These are phyloP conservation scores for Phasia obesa DNA, from an alignment of 2,888 invertebrate species.

Conservation along the genomic window DNA sequence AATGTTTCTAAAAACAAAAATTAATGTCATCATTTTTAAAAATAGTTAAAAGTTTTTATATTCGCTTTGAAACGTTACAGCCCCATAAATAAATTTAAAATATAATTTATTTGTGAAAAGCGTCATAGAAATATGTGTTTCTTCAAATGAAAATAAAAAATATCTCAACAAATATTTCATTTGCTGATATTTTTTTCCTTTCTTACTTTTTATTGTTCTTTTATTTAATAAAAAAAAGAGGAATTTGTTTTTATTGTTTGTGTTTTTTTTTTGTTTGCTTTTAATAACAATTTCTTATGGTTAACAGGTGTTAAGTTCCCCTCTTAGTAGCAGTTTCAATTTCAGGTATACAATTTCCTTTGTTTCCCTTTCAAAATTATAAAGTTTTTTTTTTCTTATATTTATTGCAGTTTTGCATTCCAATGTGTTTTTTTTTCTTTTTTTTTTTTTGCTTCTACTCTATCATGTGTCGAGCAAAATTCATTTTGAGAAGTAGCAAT, in stretches of 20 bases:
- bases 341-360: constrained; percentile 66
- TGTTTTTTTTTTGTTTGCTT: constrained; percentile 36
- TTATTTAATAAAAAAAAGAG: background rate
- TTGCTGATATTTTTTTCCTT: constrained; percentile 11
- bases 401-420: constrained; percentile 61
- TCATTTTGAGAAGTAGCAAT: background rate
- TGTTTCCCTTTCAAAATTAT: constrained; percentile 67
- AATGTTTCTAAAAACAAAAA: background rate
- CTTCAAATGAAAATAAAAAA: background rate
- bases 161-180: background rate
- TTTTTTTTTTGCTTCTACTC: constrained; percentile 42
- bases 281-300: constrained; percentile 43
- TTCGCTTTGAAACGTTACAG: background rate
- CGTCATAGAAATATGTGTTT: constrained; percentile 37
- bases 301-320: constrained; percentile 67
- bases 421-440: constrained; percentile 49
- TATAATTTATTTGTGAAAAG: constrained; percentile 38
- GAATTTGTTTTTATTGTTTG: constrained; percentile 37
- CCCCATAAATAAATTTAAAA: background rate
- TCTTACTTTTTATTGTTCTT: constrained; percentile 14
- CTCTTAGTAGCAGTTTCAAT: constrained; percentile 52
- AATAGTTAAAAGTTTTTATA: constrained; percentile 18
- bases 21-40: constrained; percentile 51
- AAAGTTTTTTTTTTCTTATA: constrained; percentile 7
- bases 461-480: background rate